phyloP scores from a whole-genome alignment of 2,888 invertebrate species.

The Dicyrtoma fusca region DNA sequence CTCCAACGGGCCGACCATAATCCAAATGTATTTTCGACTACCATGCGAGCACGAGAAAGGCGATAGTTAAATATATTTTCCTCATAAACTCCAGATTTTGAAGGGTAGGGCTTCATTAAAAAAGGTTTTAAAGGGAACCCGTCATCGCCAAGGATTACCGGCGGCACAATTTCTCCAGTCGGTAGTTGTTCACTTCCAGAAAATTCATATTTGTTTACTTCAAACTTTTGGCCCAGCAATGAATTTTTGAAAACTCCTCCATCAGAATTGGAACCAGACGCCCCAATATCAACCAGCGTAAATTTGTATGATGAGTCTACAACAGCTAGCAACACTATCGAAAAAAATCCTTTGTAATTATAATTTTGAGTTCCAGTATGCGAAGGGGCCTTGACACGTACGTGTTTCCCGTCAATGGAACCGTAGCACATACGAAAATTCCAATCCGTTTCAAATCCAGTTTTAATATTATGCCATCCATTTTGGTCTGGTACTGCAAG shows the following conservation, averaged over 20 bases:
- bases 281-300: conserved; percentile 41
- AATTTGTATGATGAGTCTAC: conserved; percentile 39
- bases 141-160: conserved; percentile 35
- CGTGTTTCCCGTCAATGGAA: conserved; percentile 54
- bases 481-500: not conserved
- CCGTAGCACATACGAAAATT: conserved; percentile 44
- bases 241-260: conserved; percentile 36
- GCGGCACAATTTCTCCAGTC: not conserved
- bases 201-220: conserved; percentile 17
- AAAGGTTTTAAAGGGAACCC: conserved; percentile 28
- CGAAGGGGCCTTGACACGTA: conserved; percentile 46
- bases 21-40: conserved; percentile 44
- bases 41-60: conserved; percentile 37
- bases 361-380: conserved; percentile 45
- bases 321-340: conserved; percentile 38
- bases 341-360: conserved; percentile 50
- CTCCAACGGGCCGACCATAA: conserved; percentile 46
- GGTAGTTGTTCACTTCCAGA: conserved; percentile 27
- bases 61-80: conserved; percentile 42
- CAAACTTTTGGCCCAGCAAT: conserved; percentile 14
- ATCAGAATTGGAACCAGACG: conserved; percentile 37
- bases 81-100: not conserved
- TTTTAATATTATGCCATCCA: not conserved
- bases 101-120: conserved; percentile 36
- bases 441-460: conserved; percentile 41